phyloP scores from a whole-genome alignment of 2,113 vertebrate genomes.

The Mormyrus lacerda region DNA sequence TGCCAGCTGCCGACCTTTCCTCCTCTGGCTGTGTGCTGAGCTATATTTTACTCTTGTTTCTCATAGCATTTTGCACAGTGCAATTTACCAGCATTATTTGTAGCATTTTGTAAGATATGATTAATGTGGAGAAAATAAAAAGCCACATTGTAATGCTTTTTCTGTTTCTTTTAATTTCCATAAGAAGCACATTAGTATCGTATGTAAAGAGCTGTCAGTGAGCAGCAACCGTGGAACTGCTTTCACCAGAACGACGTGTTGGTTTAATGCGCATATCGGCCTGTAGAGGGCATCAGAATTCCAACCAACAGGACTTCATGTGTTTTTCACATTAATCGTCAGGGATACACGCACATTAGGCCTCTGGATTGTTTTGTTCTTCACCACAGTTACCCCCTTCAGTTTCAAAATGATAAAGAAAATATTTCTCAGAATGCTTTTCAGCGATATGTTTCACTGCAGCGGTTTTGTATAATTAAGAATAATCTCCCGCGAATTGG shows the following conservation, averaged over 20 bases:
- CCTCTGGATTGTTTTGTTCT: neutral
- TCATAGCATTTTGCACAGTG: neutral
- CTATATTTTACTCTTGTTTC: neutral
- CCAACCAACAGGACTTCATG: neutral
- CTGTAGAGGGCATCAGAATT: conserved; percentile 4
- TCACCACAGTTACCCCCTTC: neutral
- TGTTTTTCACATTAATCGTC: neutral
- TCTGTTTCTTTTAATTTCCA: neutral
- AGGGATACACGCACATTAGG: neutral
- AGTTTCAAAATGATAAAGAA: neutral
- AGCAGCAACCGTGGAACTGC: neutral
- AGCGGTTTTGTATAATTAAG: neutral
- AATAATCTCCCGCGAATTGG: neutral
- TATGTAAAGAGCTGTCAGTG: neutral
- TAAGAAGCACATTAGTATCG: neutral
- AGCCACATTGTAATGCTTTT: neutral
- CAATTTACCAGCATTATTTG: neutral
- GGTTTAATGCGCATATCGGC: neutral
- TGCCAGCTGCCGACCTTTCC: neutral
- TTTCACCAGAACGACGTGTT: neutral
- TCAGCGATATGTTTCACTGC: neutral
- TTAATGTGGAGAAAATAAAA: neutral
- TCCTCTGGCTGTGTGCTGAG: neutral
- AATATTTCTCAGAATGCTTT: neutral
- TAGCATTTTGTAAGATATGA: conserved; percentile 9